Conservation (phyloP, 2,113 vertebrate species). For the Cyphotilapia sp. region DNA sequence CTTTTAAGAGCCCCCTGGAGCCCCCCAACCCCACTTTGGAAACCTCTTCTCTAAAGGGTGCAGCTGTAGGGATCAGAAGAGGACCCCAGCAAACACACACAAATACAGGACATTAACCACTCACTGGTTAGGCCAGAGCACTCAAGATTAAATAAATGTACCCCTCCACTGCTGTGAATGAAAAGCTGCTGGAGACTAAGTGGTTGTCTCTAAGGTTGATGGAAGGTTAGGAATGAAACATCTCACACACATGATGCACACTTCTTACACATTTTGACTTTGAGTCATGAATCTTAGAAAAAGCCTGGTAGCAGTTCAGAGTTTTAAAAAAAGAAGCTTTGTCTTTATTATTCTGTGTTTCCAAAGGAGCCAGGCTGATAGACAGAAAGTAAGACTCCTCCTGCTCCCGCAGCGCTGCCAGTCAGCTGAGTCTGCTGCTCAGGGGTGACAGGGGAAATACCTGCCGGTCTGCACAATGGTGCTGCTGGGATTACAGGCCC, state of each 20-base stretch:
- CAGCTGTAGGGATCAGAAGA: constrained; percentile 22
- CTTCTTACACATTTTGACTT: neutral
- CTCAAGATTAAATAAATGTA: constrained; percentile 57
- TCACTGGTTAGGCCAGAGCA: constrained; percentile 52
- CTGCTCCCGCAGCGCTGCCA: constrained; percentile 59
- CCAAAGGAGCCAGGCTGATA: neutral
- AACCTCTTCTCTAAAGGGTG: constrained; percentile 5
- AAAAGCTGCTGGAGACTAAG: constrained; percentile 58
- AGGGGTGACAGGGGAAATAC: constrained; percentile 73
- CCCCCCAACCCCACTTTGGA: neutral
- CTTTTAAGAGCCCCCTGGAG: neutral
- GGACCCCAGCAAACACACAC: neutral
- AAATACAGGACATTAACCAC: constrained; percentile 40
- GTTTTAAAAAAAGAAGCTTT: neutral
- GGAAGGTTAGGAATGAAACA: constrained; percentile 6
- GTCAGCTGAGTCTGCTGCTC: constrained; percentile 68
- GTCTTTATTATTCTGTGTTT: neutral
- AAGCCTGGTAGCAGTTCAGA: neutral
- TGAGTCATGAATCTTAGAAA: neutral
- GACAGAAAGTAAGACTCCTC: constrained; percentile 41
- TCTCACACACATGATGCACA: neutral
- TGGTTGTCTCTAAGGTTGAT: constrained; percentile 27
- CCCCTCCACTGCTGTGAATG: constrained; percentile 43
- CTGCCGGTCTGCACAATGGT: constrained; percentile 81
- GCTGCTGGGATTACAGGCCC: constrained; percentile 71